These are phyloP conservation scores for Stegostoma tigrinum DNA, from an alignment of 2,113 vertebrate genomes.

Conservation along the genomic window DNA sequence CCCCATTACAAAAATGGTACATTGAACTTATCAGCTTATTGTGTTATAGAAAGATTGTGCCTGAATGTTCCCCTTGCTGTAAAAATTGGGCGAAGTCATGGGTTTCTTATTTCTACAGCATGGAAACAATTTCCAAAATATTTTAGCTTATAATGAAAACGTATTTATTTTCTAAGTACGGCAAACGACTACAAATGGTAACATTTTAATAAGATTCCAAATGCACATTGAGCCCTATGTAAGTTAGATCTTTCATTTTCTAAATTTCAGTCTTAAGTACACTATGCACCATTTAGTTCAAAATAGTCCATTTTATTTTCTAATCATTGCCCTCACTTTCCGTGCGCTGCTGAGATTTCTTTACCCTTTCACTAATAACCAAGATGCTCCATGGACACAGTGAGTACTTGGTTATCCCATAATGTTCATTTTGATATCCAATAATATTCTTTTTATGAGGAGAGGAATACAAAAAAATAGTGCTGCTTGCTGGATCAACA, in stretches of 20 bases:
- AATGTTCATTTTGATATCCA: background rate
- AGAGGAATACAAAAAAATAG: background rate
- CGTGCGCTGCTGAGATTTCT: background rate
- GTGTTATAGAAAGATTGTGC: background rate
- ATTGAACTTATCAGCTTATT: too few species aligned
- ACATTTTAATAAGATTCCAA: conserved; percentile 2
- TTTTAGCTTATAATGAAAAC: background rate
- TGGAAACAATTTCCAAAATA: background rate
- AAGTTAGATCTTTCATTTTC: background rate
- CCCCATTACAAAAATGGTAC: too few species aligned
- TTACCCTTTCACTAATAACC: background rate
- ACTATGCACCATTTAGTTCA: background rate
- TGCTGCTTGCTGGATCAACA: background rate
- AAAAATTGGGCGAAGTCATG: background rate
- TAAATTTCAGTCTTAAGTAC: background rate
- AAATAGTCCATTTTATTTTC: background rate
- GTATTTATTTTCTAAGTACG: background rate
- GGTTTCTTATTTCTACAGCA: background rate
- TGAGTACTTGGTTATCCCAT: background rate
- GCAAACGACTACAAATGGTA: background rate
- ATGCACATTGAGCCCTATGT: background rate
- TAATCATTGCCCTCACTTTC: background rate
- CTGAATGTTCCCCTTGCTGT: background rate
- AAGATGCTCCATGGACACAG: background rate
- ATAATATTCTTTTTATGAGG: background rate